These are phyloP conservation scores for Coracias cyanogaster DNA, from an alignment of 2,797 vertebrate genomes.

Conservation along the genomic window DNA sequence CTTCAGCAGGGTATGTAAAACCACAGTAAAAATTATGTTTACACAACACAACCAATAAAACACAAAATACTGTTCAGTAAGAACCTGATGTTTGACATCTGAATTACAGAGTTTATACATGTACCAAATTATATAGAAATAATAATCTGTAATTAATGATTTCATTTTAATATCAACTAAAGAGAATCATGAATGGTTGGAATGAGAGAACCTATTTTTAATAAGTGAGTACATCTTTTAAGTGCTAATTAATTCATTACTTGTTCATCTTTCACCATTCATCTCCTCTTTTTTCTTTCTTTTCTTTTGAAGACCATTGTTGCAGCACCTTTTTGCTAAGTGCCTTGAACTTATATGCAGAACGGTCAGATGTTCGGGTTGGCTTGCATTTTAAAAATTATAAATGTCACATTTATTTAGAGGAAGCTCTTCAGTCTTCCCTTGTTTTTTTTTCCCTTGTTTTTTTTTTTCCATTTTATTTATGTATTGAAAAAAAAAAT, in stretches of 20 bases:
- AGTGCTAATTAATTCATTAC: not conserved
- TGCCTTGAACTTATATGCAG: not conserved
- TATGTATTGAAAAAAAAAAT: not conserved
- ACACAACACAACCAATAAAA: not conserved
- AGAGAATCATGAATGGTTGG: not conserved
- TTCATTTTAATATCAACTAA: conserved; percentile 1
- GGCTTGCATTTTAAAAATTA: not conserved
- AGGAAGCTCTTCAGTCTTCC: not conserved
- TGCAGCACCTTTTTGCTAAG: not conserved
- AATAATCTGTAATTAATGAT: conserved; percentile 8
- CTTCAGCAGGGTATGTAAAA: conserved; percentile 12
- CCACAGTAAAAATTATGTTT: conserved; percentile 14
- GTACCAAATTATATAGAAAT: conserved; percentile 1
- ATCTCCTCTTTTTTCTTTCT: not conserved
- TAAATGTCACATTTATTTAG: not conserved
- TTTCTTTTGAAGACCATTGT: not conserved
- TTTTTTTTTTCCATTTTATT: not conserved
- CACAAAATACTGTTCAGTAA: not conserved
- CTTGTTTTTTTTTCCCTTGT: not conserved
- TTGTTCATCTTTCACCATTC: not conserved
- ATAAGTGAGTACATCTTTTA: not conserved
- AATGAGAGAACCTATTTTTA: not conserved
- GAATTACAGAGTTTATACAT: not conserved
- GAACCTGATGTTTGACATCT: not conserved
- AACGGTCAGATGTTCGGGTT: not conserved